A percentile compares a stretch with the other conserved stretches of the same genome.
Evolutionary conservation across 2,797 vertebrate genomes (phyloP).

Genomic region (Pangasius mekongensis): DNA sequence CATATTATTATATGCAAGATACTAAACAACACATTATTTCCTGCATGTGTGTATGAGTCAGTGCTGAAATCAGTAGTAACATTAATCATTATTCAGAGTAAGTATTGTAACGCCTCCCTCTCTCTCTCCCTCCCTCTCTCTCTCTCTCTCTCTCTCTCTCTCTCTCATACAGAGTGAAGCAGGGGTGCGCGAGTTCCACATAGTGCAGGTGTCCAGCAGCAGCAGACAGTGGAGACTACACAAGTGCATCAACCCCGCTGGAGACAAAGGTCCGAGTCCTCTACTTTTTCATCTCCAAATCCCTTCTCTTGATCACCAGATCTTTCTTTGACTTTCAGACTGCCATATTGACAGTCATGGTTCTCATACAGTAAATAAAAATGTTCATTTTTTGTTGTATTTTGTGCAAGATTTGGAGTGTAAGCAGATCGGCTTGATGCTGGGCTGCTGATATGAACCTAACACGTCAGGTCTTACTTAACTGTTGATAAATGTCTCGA

Average conservation of each 20-base stretch:
- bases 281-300: neutral
- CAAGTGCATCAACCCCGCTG: constrained; percentile 86
- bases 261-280: constrained; percentile 86
- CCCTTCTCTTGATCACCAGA: neutral
- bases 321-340: neutral
- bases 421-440: neutral
- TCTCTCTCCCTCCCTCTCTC: no score
- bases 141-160: neutral
- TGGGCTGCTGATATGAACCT: neutral
- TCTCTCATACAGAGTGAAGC: constrained; percentile 82
- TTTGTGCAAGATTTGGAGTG: neutral
- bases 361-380: neutral
- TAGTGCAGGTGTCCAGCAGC: constrained; percentile 95
- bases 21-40: neutral
- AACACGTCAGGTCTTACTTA: neutral
- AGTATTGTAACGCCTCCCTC: neutral
- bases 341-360: neutral
- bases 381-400: neutral
- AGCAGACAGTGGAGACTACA: constrained; percentile 91
- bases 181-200: constrained; percentile 92
- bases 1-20: neutral
- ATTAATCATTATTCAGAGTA: neutral
- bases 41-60: neutral
- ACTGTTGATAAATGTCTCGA: neutral
- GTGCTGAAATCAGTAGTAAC: neutral